Evolutionary conservation across 1,140 invertebrate genomes (phyloP), one percentile per base, ranked within the genome.

Genomic region (Drosophila lacertosa): DNA sequence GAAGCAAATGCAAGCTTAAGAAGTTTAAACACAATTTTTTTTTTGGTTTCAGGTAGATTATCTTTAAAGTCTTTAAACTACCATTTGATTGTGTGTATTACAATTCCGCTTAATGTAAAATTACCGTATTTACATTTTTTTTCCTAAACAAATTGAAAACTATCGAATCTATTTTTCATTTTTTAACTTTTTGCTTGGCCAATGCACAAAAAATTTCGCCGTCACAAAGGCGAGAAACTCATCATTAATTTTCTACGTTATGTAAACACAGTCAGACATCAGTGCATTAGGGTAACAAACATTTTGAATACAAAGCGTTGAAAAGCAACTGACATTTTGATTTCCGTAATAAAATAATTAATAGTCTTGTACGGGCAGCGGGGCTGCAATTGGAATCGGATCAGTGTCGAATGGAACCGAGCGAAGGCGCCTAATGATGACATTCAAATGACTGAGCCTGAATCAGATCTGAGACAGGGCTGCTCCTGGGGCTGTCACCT

Each of bases 301-400:
- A 81, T 65, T 78, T 75, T 65, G 70, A 74, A 51, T 47, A 65
- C 58, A 35, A 39, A 26, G 59, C 42, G 82, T 44, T 80, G 81
- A 86, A 77, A 86, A 54, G 77, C 50, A 45, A 50, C 82, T 89
- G 82, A 88, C 82, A 88, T 82, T 88, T 88, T 88, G 82, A 86
- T 88, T 88, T 86, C 77, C 82, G 78, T 88, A 89, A 88, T 88
- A 88, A 88, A 89, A 74, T 88, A 88, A 88, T 88, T 88, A 88
- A 88, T 88, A 78, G 89, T 81, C 74, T 18, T 50, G 35, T 29
- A 7, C 29, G 13, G 40, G 2, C 37, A 40, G 9, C n/a, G 33
- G 42, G 66, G 45, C 40, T 58, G 24, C 72, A 67, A 77, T 69
- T 60, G 77, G 48, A 88, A 72, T 68, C 66, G 82, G 82, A 86